Evolutionary conservation across 2,888 invertebrate species (phyloP), one percentile per base, ranked within the genome.

Genomic region (Anodontia alba): DNA sequence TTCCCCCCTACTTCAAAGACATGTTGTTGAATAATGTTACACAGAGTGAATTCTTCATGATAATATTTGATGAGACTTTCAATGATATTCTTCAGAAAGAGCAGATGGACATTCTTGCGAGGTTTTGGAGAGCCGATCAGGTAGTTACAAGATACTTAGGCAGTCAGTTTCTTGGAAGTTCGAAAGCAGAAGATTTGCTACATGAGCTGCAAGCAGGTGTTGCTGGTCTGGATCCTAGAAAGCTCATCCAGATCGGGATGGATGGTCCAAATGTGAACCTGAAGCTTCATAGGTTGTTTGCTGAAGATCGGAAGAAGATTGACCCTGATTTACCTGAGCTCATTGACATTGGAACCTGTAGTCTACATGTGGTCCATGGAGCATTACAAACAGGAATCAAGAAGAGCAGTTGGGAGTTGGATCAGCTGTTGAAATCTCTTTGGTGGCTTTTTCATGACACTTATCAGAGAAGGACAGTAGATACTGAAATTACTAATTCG

Each of bases 331-430:
- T 70, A 29, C 70, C 76, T 33, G 69, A 54, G 33, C 46, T 90
- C 17, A 51, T 93, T 23, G 83, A 91, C 31, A 81, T 92, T 46
- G 91, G 91, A 46, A 87, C 86, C 51, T 93, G 92, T 70, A 90
- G 90, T 68, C 82, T 93, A 12, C 92, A 92, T 78, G 83, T 87
- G 26, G 78, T 92, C 26, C 88, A 93, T 84, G 89, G 90, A n/a
- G 87, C 89, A 26, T 90, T 92, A 29, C 90, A 91, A 81, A 87
- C 89, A 12, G 91, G 88, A 1, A 81, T 88, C 17, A 81, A 80
- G 23, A 78, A 73, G 70, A 83, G 86, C 15, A 67, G 78, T 1
- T 92, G 91, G 89, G 66, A 71, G 17, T 33, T 76, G 7, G 67
- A 74, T 0, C 23, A 46, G 38, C 15, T 80, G 1, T 42, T 76